Conservation (phyloP, 2,888 invertebrate species). For the Hydroisotoma schaefferi region DNA sequence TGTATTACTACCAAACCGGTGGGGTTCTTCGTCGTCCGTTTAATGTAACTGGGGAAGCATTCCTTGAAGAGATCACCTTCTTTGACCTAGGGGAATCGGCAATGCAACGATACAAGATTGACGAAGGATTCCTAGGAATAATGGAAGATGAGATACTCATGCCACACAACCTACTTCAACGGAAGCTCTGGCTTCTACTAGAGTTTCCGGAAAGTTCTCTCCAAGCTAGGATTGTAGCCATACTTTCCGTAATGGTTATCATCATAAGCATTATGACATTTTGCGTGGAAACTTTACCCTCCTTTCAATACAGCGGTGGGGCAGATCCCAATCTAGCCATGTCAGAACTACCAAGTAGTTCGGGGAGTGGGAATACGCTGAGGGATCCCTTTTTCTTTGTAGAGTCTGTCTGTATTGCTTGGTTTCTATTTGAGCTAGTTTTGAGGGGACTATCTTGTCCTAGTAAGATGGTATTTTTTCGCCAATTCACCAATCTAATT, state of each 20-base stretch:
- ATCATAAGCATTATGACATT: constrained; percentile 35
- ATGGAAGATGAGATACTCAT: constrained; percentile 24
- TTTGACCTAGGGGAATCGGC: constrained; percentile 31
- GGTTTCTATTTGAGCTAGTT: constrained; percentile 37
- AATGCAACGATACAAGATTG: constrained; percentile 17
- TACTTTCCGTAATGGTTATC: constrained; percentile 35
- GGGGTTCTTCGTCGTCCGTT: constrained; percentile 31
- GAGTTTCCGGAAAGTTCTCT: constrained; percentile 40
- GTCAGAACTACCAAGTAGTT: neutral
- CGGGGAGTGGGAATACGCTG: neutral
- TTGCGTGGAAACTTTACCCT: constrained; percentile 35
- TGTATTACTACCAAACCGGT: constrained; percentile 41
- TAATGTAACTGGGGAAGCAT: constrained; percentile 27
- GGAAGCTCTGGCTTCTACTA: constrained; percentile 44
- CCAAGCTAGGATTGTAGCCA: constrained; percentile 36
- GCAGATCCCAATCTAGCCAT: neutral
- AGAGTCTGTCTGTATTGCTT: constrained; percentile 36
- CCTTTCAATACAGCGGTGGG: neutral
- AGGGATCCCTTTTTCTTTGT: constrained; percentile 35
- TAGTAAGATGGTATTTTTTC: constrained; percentile 16
- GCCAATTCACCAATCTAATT: constrained; percentile 38
- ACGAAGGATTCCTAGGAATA: constrained; percentile 24
- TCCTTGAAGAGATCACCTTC: constrained; percentile 40
- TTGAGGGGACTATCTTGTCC: constrained; percentile 25
- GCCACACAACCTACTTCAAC: constrained; percentile 28